A percentile compares a stretch with the other conserved stretches of the same genome.
phyloP scores from a whole-genome alignment of 2,113 vertebrate genomes.

The Pterocles burchelli region DNA sequence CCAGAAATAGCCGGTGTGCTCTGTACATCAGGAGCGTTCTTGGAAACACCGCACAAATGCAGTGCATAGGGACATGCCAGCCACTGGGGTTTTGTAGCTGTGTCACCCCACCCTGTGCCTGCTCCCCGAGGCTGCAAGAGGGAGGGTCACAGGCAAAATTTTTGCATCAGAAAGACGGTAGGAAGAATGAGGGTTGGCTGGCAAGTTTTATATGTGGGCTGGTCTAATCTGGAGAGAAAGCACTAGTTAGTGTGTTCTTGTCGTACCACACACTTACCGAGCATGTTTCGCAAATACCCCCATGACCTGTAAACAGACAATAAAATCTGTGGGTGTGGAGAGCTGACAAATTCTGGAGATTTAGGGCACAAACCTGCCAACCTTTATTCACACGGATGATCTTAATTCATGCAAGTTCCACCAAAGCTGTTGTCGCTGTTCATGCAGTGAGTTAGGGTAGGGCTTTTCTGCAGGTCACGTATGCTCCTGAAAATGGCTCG shows the following conservation, averaged over 20 bases:
- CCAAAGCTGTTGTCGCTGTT: background rate
- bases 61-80: fast-evolving
- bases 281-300: background rate
- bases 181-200: background rate
- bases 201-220: background rate
- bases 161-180: background rate
- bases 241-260: background rate
- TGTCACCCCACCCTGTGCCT: fast-evolving
- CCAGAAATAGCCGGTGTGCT: background rate
- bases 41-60: background rate
- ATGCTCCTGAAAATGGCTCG: background rate
- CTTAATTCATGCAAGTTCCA: background rate
- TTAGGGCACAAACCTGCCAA: background rate
- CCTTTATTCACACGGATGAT: background rate
- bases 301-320: background rate
- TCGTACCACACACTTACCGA: fast-evolving
- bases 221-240: background rate
- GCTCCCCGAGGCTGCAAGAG: background rate
- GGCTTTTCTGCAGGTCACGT: background rate
- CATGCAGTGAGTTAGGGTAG: background rate
- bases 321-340: background rate
- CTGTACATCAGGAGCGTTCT: background rate
- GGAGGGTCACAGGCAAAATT: background rate
- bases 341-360: conserved; percentile 23
- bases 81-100: background rate